Base-by-base conservation (phyloP, 2,888 invertebrate species). In the Leuctra nigra region DNA sequence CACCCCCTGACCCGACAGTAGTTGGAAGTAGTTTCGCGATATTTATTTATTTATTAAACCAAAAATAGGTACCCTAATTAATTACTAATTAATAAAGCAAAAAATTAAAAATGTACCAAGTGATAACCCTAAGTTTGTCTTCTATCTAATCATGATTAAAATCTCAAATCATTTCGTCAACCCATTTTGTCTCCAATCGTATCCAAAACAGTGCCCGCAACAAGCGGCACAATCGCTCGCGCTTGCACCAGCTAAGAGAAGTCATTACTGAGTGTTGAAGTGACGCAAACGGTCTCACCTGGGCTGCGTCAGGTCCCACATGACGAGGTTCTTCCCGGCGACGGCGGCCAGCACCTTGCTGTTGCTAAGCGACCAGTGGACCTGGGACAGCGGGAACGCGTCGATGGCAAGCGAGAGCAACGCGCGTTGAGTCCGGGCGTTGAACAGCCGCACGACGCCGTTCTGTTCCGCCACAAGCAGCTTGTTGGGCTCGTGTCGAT, bases 391-490 rank as follows among this genome's bases (percentile, higher is more conserved):
- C 1, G 86, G 83, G 50, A 77, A 75, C 29, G 29, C 50, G 53
- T 75, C 73, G 2, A 79, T 77, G 68, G 83, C 80, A 46, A 87
- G 72, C 0, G 87, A 86, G 68, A 85, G 71, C 52, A 84, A 80
- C 1, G 81, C 80, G 60, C 78, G 78, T 63, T 83, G 82, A 39
- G 79, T 82, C 63, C 78, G 76, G 9, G 84, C 77, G 70, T 86
- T 87, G 66, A 86, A 88, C 68, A 88, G 77, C 60, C 83, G 79
- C 54, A 89, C 80, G 0, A 83, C 71, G n/a, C 88, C 87, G 63
- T 79, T 79, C 68, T 86, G 86, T 68, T 87, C 86, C 1, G 84
- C 87, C 1, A 88, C 84, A 61, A 89, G 70, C 20, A 89, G 73
- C 72, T 87, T 87, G 39, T 78, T 78, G 1, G 77, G 75, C 65